Conservation (phyloP, 2,113 vertebrate genomes). For the Gopherus evgoodei region DNA sequence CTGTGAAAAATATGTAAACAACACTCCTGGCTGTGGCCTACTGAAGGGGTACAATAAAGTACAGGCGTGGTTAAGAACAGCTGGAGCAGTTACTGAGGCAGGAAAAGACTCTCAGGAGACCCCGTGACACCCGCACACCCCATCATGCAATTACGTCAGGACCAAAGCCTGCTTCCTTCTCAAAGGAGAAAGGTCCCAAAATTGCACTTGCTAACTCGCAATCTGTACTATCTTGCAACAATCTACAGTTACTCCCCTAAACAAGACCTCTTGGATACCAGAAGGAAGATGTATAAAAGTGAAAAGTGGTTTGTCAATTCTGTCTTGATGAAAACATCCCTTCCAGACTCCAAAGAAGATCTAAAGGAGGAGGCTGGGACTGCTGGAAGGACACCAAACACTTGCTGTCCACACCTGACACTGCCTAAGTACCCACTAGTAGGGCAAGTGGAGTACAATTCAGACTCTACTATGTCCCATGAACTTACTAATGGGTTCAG, state of each 20-base stretch:
- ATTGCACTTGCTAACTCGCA: not conserved
- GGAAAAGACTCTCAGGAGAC: too few relatives aligned
- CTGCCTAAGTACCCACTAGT: not conserved
- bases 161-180: too few relatives aligned
- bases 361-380: not conserved
- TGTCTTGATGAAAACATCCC: not conserved
- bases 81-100: too few relatives aligned
- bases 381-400: not conserved
- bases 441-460: not conserved
- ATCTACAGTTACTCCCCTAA: not conserved
- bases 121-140: too few relatives aligned
- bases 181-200: not conserved
- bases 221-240: not conserved
- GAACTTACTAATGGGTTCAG: not conserved
- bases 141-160: too few relatives aligned
- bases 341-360: not conserved
- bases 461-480: not conserved
- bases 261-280: not conserved
- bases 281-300: not conserved
- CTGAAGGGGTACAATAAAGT: too few relatives aligned
- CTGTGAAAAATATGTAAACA: too few relatives aligned
- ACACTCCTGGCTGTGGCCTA: too few relatives aligned
- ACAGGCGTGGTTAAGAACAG: too few relatives aligned
- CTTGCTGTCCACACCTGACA: not conserved
- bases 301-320: not conserved